Percentiles rank a stretch among this genome's conserved stretches.
phyloP scores from a whole-genome alignment of 2,113 vertebrate genomes.

The Acanthochromis polyacanthus region DNA sequence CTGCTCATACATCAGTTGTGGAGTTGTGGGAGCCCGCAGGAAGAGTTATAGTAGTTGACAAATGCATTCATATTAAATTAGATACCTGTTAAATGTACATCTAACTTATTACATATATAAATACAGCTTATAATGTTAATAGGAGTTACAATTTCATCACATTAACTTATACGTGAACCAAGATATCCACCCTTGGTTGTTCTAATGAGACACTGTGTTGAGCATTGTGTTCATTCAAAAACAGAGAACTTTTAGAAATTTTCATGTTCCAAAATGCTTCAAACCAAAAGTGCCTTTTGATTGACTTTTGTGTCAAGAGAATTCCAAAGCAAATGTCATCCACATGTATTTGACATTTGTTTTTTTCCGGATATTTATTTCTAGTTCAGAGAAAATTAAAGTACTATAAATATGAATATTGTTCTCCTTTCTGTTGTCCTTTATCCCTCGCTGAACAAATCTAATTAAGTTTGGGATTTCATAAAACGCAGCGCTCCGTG shows the following conservation, averaged over 20 bases:
- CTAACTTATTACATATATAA: not conserved
- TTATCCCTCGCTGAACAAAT: constrained; percentile 46
- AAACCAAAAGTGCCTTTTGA: not conserved
- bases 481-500: constrained; percentile 19
- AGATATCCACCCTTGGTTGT: not conserved
- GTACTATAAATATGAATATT: constrained; percentile 59
- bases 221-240: not conserved
- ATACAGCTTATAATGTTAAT: not conserved
- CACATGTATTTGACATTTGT: constrained; percentile 20
- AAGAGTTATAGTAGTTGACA: too few relatives aligned
- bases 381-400: constrained; percentile 31
- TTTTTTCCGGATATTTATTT: not conserved
- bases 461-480: constrained; percentile 70
- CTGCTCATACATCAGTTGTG: not conserved
- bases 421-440: constrained; percentile 48
- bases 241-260: not conserved
- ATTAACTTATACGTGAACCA: constrained; percentile 20
- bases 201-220: constrained; percentile 29
- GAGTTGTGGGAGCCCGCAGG: not conserved
- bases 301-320: not conserved
- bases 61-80: too few relatives aligned
- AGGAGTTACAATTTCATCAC: constrained; percentile 11
- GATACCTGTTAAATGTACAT: too few relatives aligned
- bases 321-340: constrained; percentile 25
- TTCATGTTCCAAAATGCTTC: too few relatives aligned